Conservation (phyloP, 2,888 invertebrate genomes). For the Trichogramma evanescens region DNA sequence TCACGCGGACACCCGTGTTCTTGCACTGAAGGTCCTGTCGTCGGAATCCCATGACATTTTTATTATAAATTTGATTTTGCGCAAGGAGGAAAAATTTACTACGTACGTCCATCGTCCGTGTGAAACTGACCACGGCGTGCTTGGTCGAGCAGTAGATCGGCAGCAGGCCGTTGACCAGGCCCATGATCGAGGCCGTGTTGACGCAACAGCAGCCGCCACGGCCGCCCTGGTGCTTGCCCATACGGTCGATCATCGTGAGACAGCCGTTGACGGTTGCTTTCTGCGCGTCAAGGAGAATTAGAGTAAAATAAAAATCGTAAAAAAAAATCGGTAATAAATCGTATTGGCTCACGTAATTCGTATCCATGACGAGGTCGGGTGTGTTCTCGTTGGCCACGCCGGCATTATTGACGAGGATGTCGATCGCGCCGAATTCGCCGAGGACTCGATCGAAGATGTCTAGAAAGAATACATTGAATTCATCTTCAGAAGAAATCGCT, state of each 20-base stretch:
- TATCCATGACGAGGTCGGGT: constrained; percentile 34
- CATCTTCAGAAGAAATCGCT: neutral
- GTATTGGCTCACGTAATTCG: constrained; percentile 41
- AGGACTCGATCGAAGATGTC: constrained; percentile 39
- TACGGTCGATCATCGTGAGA: constrained; percentile 41
- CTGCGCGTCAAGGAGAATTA: constrained; percentile 24
- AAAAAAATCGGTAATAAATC: too few relatives aligned
- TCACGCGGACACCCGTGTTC: constrained; percentile 35
- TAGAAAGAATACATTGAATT: neutral
- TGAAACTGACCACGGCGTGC: constrained; percentile 42
- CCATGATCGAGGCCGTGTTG: constrained; percentile 57
- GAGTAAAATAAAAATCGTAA: too few relatives aligned
- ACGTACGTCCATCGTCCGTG: constrained; percentile 36
- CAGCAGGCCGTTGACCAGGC: constrained; percentile 37
- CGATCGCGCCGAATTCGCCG: constrained; percentile 35
- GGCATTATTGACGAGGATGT: constrained; percentile 50
- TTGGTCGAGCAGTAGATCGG: constrained; percentile 58
- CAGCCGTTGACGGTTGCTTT: constrained; percentile 43
- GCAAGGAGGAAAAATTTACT: neutral
- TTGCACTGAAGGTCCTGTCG: constrained; percentile 26
- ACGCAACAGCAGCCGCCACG: constrained; percentile 56
- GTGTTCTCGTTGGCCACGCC: constrained; percentile 34
- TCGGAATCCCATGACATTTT: neutral
- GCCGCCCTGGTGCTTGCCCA: constrained; percentile 47
- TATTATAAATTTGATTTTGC: neutral